phyloP scores from a whole-genome alignment of 2,888 invertebrate species.

The Nemotelus pantherinus region DNA sequence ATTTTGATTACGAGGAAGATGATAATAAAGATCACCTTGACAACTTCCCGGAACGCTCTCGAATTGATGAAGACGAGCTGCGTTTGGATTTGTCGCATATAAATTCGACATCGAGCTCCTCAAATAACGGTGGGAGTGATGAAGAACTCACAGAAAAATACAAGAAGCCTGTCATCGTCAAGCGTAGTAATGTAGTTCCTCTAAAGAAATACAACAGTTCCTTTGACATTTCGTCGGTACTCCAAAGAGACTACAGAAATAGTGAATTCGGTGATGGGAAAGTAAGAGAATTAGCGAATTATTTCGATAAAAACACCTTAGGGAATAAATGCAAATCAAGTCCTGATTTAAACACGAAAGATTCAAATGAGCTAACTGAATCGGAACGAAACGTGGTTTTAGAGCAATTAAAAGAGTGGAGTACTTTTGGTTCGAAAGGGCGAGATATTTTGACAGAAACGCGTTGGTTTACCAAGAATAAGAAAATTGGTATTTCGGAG shows the following conservation, averaged over 20 bases:
- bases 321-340: conserved; percentile 64
- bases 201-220: conserved; percentile 58
- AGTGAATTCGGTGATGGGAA: conserved; percentile 71
- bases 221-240: conserved; percentile 53
- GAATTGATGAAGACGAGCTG: conserved; percentile 48
- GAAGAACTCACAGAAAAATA: conserved; percentile 11
- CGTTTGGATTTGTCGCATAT: conserved; percentile 60
- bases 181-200: conserved; percentile 57
- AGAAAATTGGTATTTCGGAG: neutral
- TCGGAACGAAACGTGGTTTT: conserved; percentile 59
- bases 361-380: conserved; percentile 54
- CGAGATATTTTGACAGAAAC: conserved; percentile 53
- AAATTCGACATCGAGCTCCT: conserved; percentile 53
- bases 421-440: conserved; percentile 58
- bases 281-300: conserved; percentile 76
- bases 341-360: conserved; percentile 64
- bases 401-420: conserved; percentile 63
- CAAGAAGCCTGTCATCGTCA: neutral
- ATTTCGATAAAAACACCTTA: conserved; percentile 67
- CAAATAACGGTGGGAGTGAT: conserved; percentile 18
- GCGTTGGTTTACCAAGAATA: neutral
- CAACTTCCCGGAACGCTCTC: neutral
- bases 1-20: conserved; percentile 8
- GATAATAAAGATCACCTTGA: neutral
- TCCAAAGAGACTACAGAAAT: conserved; percentile 26